phyloP scores from a whole-genome alignment of 2,888 invertebrate genomes.

The Micropterix aruncella region DNA sequence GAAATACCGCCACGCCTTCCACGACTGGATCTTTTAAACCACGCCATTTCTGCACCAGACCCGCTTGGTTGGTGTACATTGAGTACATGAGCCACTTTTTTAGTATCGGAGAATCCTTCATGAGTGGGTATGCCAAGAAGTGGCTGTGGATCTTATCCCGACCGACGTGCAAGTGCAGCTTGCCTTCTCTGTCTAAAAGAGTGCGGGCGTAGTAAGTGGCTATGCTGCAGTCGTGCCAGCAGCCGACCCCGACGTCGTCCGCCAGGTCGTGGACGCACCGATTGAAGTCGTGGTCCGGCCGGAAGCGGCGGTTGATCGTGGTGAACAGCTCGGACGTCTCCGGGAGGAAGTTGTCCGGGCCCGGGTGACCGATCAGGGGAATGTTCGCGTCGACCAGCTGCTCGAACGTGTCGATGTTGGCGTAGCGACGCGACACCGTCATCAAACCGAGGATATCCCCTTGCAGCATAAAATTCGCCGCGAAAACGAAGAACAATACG shows the following conservation, averaged over 20 bases:
- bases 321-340: constrained; percentile 22
- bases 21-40: constrained; percentile 24
- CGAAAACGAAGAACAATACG: constrained; percentile 28
- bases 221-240: constrained; percentile 29
- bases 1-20: too few relatives aligned
- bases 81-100: constrained; percentile 21
- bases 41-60: constrained; percentile 31
- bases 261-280: constrained; percentile 21
- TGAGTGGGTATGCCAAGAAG: constrained; percentile 24
- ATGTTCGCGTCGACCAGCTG: constrained; percentile 29
- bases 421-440: constrained; percentile 26
- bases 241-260: constrained; percentile 24
- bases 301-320: constrained; percentile 24
- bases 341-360: constrained; percentile 29
- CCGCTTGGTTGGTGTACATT: constrained; percentile 24
- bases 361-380: constrained; percentile 26
- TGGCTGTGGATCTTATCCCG: constrained; percentile 28
- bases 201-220: constrained; percentile 24
- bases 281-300: constrained; percentile 19
- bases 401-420: constrained; percentile 29
- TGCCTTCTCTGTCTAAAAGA: constrained; percentile 23
- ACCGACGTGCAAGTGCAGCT: constrained; percentile 29
- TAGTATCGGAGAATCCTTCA: constrained; percentile 24
- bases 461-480: constrained; percentile 28
- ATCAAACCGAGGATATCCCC: constrained; percentile 31